phyloP scores from a whole-genome alignment of 2,888 invertebrate species.

The Blomia tropicalis region DNA sequence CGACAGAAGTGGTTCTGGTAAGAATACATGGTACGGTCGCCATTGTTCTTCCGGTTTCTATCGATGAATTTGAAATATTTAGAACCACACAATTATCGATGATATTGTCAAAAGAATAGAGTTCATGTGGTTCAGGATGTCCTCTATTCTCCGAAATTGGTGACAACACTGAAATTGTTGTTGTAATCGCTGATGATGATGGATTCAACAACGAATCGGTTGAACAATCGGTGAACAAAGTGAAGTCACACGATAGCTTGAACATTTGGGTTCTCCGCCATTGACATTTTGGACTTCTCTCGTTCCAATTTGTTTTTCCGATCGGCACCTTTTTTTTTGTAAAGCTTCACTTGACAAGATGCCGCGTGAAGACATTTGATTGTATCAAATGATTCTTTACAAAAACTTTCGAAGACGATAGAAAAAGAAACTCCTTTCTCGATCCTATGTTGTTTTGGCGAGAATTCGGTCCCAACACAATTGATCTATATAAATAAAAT shows the following conservation, averaged over 20 bases:
- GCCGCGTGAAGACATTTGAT: conserved; percentile 66
- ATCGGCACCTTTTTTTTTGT: conserved; percentile 77
- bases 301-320: conserved; percentile 90
- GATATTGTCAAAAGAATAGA: not conserved
- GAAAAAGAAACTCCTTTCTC: conserved; percentile 95
- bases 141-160: not conserved
- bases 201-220: conserved; percentile 21
- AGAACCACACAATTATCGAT: not conserved
- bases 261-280: conserved; percentile 66
- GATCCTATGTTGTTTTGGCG: conserved; percentile 91
- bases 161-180: not conserved
- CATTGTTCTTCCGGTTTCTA: not conserved
- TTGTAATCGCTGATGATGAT: not conserved
- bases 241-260: conserved; percentile 90
- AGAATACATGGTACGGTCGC: not conserved
- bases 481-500: conserved; percentile 49
- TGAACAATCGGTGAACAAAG: conserved; percentile 58
- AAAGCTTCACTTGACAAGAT: conserved; percentile 87
- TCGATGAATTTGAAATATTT: not conserved
- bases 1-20: conserved; percentile 26
- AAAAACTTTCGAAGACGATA: conserved; percentile 57
- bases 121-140: not conserved
- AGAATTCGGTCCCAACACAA: conserved; percentile 94
- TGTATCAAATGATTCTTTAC: conserved; percentile 42
- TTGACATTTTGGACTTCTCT: conserved; percentile 74